phyloP scores from a whole-genome alignment of 2,797 vertebrate genomes.

The Enteromius treurensis region DNA sequence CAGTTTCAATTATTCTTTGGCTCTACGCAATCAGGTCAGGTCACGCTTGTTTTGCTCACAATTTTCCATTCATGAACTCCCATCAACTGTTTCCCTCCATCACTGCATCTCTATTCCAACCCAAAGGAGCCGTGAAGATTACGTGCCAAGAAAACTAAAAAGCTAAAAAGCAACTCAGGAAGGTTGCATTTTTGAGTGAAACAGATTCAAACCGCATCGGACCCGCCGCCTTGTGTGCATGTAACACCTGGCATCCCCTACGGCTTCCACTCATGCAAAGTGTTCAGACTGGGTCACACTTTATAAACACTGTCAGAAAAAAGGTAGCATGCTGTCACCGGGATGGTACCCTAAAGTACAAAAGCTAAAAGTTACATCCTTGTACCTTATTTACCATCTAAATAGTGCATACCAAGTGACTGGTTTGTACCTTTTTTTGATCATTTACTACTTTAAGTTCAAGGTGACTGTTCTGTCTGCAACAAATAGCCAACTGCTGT shows the following conservation, averaged over 20 bases:
- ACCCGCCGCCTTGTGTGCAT: neutral
- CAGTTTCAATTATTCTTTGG: conserved; percentile 20
- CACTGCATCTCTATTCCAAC: conserved; percentile 3
- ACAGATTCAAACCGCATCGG: conserved; percentile 1
- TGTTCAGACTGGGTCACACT: neutral
- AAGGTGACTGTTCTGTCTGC: neutral
- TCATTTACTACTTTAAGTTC: neutral
- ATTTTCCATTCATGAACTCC: conserved; percentile 1
- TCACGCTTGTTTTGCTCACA: conserved; percentile 4
- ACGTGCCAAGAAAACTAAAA: conserved; percentile 17
- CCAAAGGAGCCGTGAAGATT: conserved; percentile 1
- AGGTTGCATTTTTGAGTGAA: conserved; percentile 12
- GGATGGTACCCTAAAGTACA: neutral
- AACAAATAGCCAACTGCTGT: conserved; percentile 8
- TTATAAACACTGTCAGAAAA: neutral
- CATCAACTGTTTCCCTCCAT: conserved; percentile 12
- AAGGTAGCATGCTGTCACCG: neutral
- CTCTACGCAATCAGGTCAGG: neutral
- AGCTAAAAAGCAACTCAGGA: neutral
- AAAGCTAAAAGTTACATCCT: neutral
- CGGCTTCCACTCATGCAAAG: neutral
- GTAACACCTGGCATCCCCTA: neutral
- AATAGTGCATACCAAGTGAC: neutral
- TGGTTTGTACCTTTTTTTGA: neutral
- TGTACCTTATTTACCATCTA: neutral